phyloP scores from a whole-genome alignment of 1,140 invertebrate genomes.

The Pseudoatta argentina region DNA sequence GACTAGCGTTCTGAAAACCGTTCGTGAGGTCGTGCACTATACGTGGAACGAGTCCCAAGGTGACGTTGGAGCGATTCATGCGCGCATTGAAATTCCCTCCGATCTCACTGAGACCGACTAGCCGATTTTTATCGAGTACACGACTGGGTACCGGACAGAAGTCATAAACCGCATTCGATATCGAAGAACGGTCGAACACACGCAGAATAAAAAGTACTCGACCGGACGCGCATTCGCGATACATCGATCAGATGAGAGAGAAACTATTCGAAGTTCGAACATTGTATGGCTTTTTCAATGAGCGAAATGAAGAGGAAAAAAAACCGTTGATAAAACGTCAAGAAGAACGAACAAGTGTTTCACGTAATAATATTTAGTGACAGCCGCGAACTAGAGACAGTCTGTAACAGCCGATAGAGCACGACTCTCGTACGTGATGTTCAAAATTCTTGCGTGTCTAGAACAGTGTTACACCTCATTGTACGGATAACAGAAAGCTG shows the following conservation, averaged over 20 bases:
- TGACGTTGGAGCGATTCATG: conserved; percentile 54
- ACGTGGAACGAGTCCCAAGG: conserved; percentile 72
- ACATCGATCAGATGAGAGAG: conserved; percentile 60
- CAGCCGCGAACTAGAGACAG: not conserved
- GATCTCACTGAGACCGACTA: conserved; percentile 67
- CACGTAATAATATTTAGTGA: conserved; percentile 16
- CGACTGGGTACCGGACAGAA: conserved; percentile 66
- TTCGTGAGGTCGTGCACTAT: conserved; percentile 65
- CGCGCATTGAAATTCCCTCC: conserved; percentile 75
- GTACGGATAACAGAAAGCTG: conserved; percentile 50
- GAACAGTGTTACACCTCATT: conserved; percentile 26
- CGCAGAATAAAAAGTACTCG: conserved; percentile 70
- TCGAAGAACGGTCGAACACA: conserved; percentile 63
- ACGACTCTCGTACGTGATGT: conserved; percentile 17
- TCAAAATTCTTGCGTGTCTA: conserved; percentile 36
- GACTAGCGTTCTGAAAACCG: conserved; percentile 69
- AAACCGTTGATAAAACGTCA: not conserved
- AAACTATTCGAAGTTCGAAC: conserved; percentile 64
- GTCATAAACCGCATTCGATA: conserved; percentile 73
- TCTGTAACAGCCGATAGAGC: conserved; percentile 30
- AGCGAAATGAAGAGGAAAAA: not conserved
- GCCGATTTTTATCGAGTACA: conserved; percentile 76
- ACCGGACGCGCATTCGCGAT: conserved; percentile 56
- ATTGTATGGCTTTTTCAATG: not conserved
- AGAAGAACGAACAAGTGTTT: not conserved